These are phyloP conservation scores for Callopanchax toddi DNA, from an alignment of 2,113 vertebrate species.

Conservation along the genomic window DNA sequence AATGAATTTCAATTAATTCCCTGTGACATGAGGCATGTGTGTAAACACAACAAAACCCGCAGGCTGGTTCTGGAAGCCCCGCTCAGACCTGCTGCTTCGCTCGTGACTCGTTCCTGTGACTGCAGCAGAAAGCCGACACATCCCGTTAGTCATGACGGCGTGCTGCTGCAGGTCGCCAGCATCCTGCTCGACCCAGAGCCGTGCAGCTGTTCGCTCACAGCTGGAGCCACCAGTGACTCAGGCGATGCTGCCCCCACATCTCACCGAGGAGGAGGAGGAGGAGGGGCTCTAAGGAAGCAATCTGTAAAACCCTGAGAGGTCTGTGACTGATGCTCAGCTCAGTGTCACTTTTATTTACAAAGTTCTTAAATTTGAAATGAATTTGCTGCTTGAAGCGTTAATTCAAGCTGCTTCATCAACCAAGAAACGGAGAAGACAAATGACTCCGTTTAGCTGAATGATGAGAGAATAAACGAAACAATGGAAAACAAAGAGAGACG, in stretches of 20 bases:
- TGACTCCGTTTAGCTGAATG: not conserved
- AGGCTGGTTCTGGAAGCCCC: not conserved
- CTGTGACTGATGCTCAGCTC: not conserved
- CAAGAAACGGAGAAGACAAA: not conserved
- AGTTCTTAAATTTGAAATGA: not conserved
- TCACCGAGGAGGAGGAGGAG: not conserved
- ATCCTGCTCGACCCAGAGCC: not conserved
- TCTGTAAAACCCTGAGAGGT: not conserved
- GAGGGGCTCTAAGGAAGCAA: not conserved
- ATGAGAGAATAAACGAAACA: not conserved
- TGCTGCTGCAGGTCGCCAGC: not conserved
- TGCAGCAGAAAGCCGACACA: not conserved
- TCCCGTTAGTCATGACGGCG: not conserved
- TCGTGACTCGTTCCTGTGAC: not conserved
- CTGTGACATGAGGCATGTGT: not conserved
- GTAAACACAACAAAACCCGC: not conserved
- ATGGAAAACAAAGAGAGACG: too few relatives aligned
- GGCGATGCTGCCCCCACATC: not conserved
- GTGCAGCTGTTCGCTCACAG: not conserved
- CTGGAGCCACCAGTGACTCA: slow-evolving; percentile 1
- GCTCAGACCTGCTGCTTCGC: not conserved
- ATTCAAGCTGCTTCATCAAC: not conserved
- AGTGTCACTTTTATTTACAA: not conserved
- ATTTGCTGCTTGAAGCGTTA: not conserved
- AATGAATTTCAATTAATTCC: not conserved